Evolutionary conservation across 2,113 vertebrate species (phyloP).

Genomic region (Anolis sagrei): DNA sequence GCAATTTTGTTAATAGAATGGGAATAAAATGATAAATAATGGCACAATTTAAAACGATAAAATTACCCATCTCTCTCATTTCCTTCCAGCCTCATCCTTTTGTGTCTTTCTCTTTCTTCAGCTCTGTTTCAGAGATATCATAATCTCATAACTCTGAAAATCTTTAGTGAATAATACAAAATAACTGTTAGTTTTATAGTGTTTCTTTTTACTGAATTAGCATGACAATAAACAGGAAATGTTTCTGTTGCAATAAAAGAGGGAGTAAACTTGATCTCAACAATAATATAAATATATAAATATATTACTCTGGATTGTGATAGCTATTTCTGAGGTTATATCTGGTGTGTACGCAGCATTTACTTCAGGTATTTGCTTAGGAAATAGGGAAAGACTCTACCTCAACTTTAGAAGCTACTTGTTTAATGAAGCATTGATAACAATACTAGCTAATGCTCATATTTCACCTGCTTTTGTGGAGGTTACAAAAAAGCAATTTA

Average conservation of each 20-base stretch:
- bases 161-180: not conserved
- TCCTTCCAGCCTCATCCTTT: not conserved
- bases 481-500: not conserved
- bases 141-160: not conserved
- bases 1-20: not conserved
- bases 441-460: not conserved
- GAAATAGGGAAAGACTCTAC: not conserved
- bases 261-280: no score
- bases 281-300: not conserved
- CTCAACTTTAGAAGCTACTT: not conserved
- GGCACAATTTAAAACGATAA: not conserved
- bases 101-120: not conserved
- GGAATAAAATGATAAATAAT: slow-evolving; percentile 15
- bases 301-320: not conserved
- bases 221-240: not conserved
- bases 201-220: not conserved
- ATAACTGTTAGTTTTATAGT: not conserved
- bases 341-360: not conserved
- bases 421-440: not conserved
- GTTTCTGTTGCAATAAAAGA: no score
- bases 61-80: not conserved
- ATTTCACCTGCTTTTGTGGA: not conserved
- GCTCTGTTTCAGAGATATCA: accelerated
- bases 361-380: not conserved
- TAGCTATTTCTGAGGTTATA: not conserved